Evolutionary conservation across 1,140 invertebrate genomes (phyloP).

Genomic region (Nomia melanderi): DNA sequence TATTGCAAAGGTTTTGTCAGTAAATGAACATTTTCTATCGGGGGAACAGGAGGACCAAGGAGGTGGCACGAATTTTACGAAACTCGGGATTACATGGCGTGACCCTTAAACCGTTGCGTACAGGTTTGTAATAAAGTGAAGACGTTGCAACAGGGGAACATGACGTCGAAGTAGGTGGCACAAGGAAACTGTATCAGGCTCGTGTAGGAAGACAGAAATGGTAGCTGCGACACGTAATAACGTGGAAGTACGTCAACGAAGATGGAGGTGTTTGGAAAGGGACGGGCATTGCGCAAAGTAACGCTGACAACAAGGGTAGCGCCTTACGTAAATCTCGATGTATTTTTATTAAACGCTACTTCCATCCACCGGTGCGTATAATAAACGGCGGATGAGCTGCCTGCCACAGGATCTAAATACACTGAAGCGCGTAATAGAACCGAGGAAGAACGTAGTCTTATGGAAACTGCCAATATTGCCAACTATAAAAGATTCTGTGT

Average conservation of each 20-base stretch:
- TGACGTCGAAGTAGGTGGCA: neutral
- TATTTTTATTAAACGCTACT: slow-evolving; percentile 14
- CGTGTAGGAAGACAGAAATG: neutral
- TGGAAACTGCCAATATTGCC: neutral
- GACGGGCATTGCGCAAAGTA: too few relatives aligned
- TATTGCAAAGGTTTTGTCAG: too few relatives aligned
- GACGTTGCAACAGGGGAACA: neutral
- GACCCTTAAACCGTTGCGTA: too few relatives aligned
- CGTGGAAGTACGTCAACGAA: neutral
- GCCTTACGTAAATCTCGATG: neutral
- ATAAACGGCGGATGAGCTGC: neutral
- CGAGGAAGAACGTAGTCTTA: neutral
- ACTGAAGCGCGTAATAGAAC: neutral
- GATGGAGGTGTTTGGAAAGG: too few relatives aligned
- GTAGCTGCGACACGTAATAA: neutral
- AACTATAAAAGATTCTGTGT: neutral
- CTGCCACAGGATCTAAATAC: neutral
- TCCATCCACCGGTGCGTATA: neutral
- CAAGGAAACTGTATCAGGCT: neutral
- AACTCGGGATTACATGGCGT: too few relatives aligned
- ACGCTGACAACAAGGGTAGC: too few relatives aligned
- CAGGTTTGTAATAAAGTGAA: neutral
- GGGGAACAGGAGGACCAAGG: neutral
- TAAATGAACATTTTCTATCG: neutral
- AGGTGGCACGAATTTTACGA: neutral